Base-by-base conservation (phyloP, 1,140 invertebrate genomes). In the Papilio polyxenes region DNA sequence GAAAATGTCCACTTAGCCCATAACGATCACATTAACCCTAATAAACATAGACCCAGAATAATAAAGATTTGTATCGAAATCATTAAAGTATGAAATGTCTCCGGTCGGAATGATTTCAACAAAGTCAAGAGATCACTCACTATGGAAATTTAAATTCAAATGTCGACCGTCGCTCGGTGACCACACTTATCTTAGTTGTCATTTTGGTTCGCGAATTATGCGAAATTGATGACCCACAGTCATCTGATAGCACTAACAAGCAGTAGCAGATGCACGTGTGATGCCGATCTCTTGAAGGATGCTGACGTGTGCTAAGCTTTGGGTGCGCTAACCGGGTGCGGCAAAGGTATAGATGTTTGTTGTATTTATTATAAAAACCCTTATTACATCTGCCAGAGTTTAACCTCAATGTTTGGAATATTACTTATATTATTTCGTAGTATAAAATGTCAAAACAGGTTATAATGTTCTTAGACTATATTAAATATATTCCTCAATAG, bases 241-340 rank as follows among this genome's bases (percentile, higher is more conserved):
- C 89, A 91, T 91, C 90, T 81, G 90, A 91, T 91, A 90, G 31
- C 85, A 85, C 89, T 91, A 91, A 91, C 90, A 90, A 91, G 90
- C 89, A 85, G 90, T 89, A 91, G 89, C 89, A 83, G 90, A 91
- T 83, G 85, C 82, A 88, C 89, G 89, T 90, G 90, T 80, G 90
- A 91, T 91, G 65, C 72, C 37, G 65, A 83, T 59, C 56, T 59
- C 8, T 62, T 59, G 53, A 59, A 51, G 40, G 44, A 40, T 37
- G n/a, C 48, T 56, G 81, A 78, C 76, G 81, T 77, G 77, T 79
- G 48, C 53, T 17, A 3, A 13, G 11, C 40, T 62, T 48, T 79
- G 77, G 77, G 77, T 79, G 77, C 56, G 77, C n/a, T 48, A 48
- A 6, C 17, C 56, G 62, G 20, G 62, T 59, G 56, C 56, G 56